Conservation (phyloP, 2,797 vertebrate species). For the Peromyscus eremicus region DNA sequence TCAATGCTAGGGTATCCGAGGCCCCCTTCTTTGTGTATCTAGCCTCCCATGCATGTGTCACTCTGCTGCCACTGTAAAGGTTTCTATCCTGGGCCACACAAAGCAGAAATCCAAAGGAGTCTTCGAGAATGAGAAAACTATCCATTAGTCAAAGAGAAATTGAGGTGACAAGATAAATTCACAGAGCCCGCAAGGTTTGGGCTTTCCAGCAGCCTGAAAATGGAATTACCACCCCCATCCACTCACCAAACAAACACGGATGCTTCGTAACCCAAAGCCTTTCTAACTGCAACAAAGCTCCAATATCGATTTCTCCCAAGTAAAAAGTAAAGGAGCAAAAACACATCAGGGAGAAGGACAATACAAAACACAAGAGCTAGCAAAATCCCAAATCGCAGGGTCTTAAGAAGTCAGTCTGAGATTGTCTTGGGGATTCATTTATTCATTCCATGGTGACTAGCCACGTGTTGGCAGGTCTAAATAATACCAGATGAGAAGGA, state of each 20-base stretch:
- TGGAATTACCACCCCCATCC: background rate
- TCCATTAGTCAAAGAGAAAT: constrained; percentile 42
- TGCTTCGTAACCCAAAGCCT: constrained; percentile 44
- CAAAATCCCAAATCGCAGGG: background rate
- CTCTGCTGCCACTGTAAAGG: background rate
- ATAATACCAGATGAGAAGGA: background rate
- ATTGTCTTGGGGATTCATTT: background rate
- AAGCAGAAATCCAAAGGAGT: background rate
- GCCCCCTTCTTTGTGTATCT: constrained; percentile 3
- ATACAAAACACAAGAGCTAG: background rate
- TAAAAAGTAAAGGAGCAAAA: constrained; percentile 56
- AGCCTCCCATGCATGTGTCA: background rate
- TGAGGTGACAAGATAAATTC: constrained; percentile 63
- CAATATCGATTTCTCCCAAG: background rate
- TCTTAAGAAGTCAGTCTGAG: background rate
- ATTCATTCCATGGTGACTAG: background rate
- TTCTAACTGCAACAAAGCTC: constrained; percentile 22
- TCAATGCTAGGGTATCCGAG: background rate
- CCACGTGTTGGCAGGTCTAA: background rate
- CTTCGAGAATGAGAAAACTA: constrained; percentile 61
- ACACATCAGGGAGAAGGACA: background rate
- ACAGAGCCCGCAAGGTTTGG: background rate
- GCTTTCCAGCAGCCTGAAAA: constrained; percentile 24
- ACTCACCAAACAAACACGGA: background rate
- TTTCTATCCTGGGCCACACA: background rate